phyloP scores from a whole-genome alignment of 2,797 vertebrate genomes.

The Amblyopsis hoosieri region DNA sequence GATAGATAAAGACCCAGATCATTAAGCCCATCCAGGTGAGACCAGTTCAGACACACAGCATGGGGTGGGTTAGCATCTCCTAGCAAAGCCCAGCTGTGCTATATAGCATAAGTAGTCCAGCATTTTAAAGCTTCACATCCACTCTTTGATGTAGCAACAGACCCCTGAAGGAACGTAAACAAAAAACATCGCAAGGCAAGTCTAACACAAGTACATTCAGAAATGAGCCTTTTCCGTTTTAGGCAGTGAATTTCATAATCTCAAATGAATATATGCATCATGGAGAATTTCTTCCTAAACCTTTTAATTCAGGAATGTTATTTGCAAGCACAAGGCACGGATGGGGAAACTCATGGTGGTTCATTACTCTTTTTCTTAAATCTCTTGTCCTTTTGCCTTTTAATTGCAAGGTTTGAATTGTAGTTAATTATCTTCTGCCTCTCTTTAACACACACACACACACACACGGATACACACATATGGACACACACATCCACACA shows the following conservation, averaged over 20 bases:
- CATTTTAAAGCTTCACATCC: constrained; percentile 18
- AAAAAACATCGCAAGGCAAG: background rate
- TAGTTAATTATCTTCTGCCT: constrained; percentile 47
- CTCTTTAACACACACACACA: constrained; percentile 5
- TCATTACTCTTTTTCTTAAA: constrained; percentile 24
- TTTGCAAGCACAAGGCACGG: background rate
- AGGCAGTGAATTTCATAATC: no score
- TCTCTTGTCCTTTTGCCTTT: constrained; percentile 40
- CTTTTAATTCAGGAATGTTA: background rate
- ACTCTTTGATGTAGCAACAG: constrained; percentile 21
- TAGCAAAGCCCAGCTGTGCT: constrained; percentile 9
- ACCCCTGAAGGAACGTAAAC: background rate
- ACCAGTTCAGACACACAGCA: constrained; percentile 7
- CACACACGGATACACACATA: constrained; percentile 14
- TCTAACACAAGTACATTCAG: constrained; percentile 1
- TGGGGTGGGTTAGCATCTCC: constrained; percentile 3
- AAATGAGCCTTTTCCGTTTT: background rate
- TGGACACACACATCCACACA: constrained; percentile 7
- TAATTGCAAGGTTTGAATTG: constrained; percentile 50
- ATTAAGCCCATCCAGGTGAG: constrained; percentile 2
- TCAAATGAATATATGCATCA: background rate
- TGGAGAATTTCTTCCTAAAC: background rate
- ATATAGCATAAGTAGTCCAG: constrained; percentile 2
- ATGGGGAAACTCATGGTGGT: constrained; percentile 7
- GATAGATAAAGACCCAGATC: constrained; percentile 3